Evolutionary conservation across 2,797 vertebrate species (phyloP).

Genomic region (Lepilemur septentrionalis): DNA sequence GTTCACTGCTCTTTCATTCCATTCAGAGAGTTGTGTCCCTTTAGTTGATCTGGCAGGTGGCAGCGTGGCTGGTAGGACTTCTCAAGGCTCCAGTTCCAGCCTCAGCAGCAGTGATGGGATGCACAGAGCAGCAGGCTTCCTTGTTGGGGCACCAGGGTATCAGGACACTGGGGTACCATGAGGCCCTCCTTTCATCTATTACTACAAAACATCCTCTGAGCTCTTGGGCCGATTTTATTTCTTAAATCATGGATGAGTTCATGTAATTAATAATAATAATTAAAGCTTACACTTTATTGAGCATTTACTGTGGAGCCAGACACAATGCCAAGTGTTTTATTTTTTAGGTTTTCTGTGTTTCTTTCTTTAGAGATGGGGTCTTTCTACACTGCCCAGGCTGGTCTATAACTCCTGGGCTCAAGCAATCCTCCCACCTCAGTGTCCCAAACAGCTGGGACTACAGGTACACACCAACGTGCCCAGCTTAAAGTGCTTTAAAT

Average conservation of each 20-base stretch:
- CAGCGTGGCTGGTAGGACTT: background rate
- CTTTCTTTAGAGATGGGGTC: background rate
- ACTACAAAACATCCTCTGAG: background rate
- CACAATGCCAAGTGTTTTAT: background rate
- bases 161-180: too few species aligned
- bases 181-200: background rate
- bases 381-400: too few species aligned
- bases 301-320: background rate
- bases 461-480: rapidly evolving
- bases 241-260: background rate
- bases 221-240: background rate
- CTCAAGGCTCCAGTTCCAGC: too few species aligned
- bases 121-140: background rate
- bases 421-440: background rate
- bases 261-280: background rate
- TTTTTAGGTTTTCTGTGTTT: background rate
- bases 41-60: background rate
- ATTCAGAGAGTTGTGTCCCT: background rate
- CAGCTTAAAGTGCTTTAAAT: background rate
- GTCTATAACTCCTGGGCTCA: background rate
- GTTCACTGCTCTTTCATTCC: background rate
- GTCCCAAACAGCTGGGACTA: background rate
- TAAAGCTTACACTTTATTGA: background rate
- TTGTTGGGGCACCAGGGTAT: background rate
- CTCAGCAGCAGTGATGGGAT: background rate